Evolutionary conservation across 2,888 invertebrate species (phyloP), one percentile per base, ranked within the genome.

Genomic region (Xanthia icteritia): DNA sequence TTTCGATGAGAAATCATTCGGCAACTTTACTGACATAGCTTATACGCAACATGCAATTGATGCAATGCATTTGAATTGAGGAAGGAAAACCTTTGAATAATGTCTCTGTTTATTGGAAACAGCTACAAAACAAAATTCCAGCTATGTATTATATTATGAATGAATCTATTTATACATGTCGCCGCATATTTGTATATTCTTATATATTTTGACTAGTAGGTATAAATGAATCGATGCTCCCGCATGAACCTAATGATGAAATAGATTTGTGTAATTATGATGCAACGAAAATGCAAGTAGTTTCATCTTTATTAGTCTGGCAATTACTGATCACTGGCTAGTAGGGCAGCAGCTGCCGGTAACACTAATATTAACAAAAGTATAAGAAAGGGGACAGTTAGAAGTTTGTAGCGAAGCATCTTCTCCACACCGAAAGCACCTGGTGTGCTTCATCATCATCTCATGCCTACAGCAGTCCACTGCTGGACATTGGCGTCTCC

Each of bases 71-170:
- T 82, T 42, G 31, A 20, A 8, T 67, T 69, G 51, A 73, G 48
- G 15, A 76, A 58, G 73, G 81, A 73, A 73, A 83, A 73, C 5
- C 11, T 9, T 63, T 71, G 13, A 48, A 56, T 31, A 48, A 67
- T 54, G 15, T 63, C 6, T 39, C 1, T 48, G 8, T 31, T 13
- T 36, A 36, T n/a, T 51, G n/a, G n/a, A 54, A 69, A 51, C 11
- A 51, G 3, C 5, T n/a, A 8, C 3, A 23, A 36, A 65, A 11
- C 31, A 5, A 39, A 77, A 64, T 51, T 67, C 61, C 36, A 23
- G 42, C 42, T 39, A 27, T 8, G 2, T 31, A 31, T 11, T 1
- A 70, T 72, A 8, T 45, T 48, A n/a, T 23, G 5, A 31, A 51
- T 51, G 11, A 39, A 39, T 61, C 2, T 51, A 17, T 74, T 36